Percentiles rank a stretch among this genome's conserved stretches.
These are phyloP conservation scores for Chrysemys picta DNA, from an alignment of 2,113 vertebrate genomes.

Conservation along the genomic window DNA sequence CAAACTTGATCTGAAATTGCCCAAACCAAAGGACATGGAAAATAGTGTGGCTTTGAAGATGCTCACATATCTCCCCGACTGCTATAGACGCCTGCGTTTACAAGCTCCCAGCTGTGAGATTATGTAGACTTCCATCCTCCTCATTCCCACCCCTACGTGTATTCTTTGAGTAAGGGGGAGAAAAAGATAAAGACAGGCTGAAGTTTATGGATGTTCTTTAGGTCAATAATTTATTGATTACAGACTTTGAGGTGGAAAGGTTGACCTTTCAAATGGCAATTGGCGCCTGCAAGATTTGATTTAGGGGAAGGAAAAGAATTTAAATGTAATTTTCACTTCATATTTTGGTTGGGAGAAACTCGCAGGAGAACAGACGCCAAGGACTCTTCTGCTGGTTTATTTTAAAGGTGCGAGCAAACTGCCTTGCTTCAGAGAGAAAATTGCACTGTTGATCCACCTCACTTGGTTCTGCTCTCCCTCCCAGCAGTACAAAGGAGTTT, in stretches of 20 bases:
- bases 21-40: conserved; percentile 52
- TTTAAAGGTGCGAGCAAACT: background rate
- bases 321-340: conserved; percentile 27
- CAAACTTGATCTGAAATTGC: conserved; percentile 46
- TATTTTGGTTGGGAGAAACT: background rate
- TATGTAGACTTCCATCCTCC: background rate
- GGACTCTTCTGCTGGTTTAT: background rate
- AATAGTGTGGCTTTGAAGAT: background rate
- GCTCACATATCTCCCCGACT: fast-evolving
- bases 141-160: fast-evolving
- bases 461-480: background rate
- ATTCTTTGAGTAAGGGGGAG: background rate
- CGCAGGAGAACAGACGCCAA: fast-evolving
- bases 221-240: conserved; percentile 30
- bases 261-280: conserved; percentile 45
- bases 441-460: too few relatives aligned
- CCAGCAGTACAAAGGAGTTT: background rate
- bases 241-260: conserved; percentile 5
- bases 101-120: background rate
- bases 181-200: background rate
- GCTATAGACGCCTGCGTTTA: fast-evolving
- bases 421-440: background rate
- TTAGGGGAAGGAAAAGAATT: conserved; percentile 40
- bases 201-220: background rate
- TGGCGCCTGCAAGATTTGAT: background rate